Evolutionary conservation across 2,888 invertebrate genomes (phyloP).

Genomic region (Chydorus sphaericus): DNA sequence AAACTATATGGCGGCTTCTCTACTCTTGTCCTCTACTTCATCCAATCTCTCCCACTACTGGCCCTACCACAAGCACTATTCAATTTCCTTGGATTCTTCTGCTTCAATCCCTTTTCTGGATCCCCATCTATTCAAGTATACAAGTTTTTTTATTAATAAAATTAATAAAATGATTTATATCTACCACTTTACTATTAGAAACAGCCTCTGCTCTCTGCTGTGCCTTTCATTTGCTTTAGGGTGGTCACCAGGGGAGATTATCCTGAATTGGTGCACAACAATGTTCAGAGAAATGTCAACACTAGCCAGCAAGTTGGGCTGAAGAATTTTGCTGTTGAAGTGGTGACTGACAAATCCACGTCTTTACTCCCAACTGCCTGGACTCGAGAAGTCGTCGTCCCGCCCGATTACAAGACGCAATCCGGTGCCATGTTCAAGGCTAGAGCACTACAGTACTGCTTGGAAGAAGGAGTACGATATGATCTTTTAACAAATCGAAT

Average conservation of each 20-base stretch:
- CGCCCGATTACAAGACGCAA: slow-evolving; percentile 68
- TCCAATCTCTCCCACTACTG: too few species aligned
- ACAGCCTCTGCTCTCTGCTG: not conserved
- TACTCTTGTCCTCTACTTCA: too few species aligned
- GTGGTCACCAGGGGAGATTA: slow-evolving; percentile 90
- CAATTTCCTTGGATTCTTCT: not conserved
- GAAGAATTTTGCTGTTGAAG: slow-evolving; percentile 90
- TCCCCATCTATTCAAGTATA: too few species aligned
- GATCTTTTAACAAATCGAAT: not conserved
- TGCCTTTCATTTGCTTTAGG: slow-evolving; percentile 81
- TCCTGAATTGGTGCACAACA: slow-evolving; percentile 72
- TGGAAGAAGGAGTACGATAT: slow-evolving; percentile 78
- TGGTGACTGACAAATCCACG: slow-evolving; percentile 80
- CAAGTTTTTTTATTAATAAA: not conserved
- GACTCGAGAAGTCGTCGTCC: slow-evolving; percentile 77
- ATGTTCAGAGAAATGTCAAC: slow-evolving; percentile 73
- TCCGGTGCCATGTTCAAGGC: slow-evolving; percentile 88
- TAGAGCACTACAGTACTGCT: slow-evolving; percentile 84
- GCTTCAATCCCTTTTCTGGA: not conserved
- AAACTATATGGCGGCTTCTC: too few species aligned
- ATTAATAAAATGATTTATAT: too few species aligned
- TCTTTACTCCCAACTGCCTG: slow-evolving; percentile 48
- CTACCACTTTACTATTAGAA: not conserved
- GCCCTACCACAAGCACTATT: not conserved
- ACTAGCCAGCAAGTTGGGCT: slow-evolving; percentile 75